These are phyloP conservation scores for Clinocottus analis DNA, from an alignment of 2,113 vertebrate genomes.

Conservation along the genomic window DNA sequence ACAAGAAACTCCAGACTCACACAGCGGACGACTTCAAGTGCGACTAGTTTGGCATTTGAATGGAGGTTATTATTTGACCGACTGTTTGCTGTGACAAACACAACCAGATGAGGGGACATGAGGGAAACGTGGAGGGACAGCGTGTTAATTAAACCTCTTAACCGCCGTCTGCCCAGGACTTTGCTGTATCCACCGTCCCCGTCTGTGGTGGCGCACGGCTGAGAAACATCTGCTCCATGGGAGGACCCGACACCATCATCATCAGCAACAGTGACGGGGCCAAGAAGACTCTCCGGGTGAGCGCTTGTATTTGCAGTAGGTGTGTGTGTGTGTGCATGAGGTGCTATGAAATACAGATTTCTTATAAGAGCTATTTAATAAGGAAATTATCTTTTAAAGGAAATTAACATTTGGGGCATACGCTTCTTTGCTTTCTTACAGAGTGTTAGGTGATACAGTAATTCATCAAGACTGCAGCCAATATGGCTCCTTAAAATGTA, in stretches of 20 bases:
- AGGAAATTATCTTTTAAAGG: conserved; percentile 2
- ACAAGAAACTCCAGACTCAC: not conserved
- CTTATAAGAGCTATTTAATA: no score
- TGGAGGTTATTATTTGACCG: not conserved
- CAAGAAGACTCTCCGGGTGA: conserved; percentile 88
- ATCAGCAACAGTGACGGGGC: conserved; percentile 87
- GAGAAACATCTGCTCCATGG: conserved; percentile 93
- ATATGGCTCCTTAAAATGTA: not conserved
- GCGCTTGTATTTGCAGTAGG: conserved; percentile 5
- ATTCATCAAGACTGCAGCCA: not conserved
- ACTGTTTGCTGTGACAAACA: not conserved
- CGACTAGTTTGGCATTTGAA: not conserved
- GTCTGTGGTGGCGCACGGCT: conserved; percentile 86
- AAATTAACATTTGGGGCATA: not conserved
- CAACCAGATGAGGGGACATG: not conserved
- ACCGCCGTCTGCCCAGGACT: conserved; percentile 82
- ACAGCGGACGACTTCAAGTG: not conserved
- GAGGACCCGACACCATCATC: conserved; percentile 88
- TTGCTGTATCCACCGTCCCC: conserved; percentile 90
- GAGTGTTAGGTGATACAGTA: not conserved
- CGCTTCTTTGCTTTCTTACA: not conserved
- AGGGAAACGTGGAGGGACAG: not conserved
- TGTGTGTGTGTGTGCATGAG: not conserved
- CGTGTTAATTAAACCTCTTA: conserved; percentile 5
- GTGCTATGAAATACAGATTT: not conserved